Conservation (phyloP, 1,140 invertebrate genomes). For the Ceratoteleas bidentatus region DNA sequence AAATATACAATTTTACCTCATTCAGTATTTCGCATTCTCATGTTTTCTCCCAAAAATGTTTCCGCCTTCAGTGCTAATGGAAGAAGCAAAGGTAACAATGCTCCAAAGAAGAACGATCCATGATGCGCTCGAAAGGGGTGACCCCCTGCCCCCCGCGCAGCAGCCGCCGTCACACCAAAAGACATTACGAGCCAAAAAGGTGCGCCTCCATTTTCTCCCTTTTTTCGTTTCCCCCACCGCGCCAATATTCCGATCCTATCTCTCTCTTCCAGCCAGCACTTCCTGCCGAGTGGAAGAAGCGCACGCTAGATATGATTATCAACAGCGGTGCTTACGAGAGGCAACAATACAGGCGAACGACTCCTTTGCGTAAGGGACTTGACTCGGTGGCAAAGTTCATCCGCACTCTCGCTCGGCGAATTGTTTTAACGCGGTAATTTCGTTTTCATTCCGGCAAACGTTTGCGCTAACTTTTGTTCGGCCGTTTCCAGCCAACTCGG, state of each 20-base stretch:
- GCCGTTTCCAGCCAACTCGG: constrained; percentile 72
- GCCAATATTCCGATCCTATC: too few species aligned
- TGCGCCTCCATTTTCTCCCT: too few species aligned
- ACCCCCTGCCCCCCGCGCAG: constrained; percentile 74
- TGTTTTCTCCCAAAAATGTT: too few species aligned
- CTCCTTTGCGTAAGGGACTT: constrained; percentile 75
- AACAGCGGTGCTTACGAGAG: constrained; percentile 70
- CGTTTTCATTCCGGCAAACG: constrained; percentile 36
- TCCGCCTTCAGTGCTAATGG: constrained; percentile 76
- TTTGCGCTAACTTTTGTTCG: constrained; percentile 4
- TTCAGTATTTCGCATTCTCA: too few species aligned
- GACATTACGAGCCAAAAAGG: too few species aligned
- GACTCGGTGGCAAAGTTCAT: constrained; percentile 14
- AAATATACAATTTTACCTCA: too few species aligned
- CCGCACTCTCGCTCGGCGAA: constrained; percentile 26
- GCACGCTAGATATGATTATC: constrained; percentile 71
- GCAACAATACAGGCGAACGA: constrained; percentile 76
- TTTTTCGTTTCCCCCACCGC: too few species aligned
- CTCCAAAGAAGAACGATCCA: constrained; percentile 77
- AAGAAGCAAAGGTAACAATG: constrained; percentile 80
- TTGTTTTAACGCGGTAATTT: too few species aligned
- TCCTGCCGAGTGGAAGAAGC: constrained; percentile 68
- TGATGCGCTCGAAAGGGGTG: constrained; percentile 74
- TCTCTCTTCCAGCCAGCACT: constrained; percentile 58
- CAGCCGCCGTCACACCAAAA: too few species aligned